Conservation (phyloP, 2,797 vertebrate species). For the Gymnopithys bicolor region DNA sequence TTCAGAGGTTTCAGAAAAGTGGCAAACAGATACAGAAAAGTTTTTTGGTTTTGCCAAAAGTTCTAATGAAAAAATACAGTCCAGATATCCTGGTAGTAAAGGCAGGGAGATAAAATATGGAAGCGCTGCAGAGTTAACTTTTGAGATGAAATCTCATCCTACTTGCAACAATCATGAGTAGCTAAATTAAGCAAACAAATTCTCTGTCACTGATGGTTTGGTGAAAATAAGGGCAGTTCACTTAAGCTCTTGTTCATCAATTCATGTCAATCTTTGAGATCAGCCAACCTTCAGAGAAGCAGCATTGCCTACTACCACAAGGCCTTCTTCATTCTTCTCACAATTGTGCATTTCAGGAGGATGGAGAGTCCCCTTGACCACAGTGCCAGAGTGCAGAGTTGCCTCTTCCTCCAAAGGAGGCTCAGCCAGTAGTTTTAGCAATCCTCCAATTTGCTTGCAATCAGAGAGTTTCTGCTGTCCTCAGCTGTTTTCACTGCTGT, state of each 20-base stretch:
- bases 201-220: not conserved
- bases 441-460: not conserved
- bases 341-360: accelerated
- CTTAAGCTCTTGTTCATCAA: not conserved
- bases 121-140: not conserved
- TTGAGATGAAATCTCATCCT: not conserved
- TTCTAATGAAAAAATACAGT: not conserved
- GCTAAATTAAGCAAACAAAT: not conserved
- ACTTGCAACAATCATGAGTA: not conserved
- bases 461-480: not conserved
- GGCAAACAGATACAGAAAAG: not conserved
- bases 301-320: not conserved
- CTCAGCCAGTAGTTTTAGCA: not conserved
- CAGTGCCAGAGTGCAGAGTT: not conserved
- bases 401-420: not conserved
- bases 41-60: not conserved
- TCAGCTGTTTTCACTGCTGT: not conserved
- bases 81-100: not conserved
- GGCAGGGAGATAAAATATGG: not conserved
- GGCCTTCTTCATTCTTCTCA: not conserved
- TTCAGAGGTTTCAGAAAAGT: slow-evolving; percentile 9
- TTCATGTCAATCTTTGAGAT: not conserved
- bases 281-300: not conserved
- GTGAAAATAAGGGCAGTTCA: not conserved
- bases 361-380: not conserved